Conservation (phyloP, 2,113 vertebrate genomes). For the Alouatta palliata region DNA sequence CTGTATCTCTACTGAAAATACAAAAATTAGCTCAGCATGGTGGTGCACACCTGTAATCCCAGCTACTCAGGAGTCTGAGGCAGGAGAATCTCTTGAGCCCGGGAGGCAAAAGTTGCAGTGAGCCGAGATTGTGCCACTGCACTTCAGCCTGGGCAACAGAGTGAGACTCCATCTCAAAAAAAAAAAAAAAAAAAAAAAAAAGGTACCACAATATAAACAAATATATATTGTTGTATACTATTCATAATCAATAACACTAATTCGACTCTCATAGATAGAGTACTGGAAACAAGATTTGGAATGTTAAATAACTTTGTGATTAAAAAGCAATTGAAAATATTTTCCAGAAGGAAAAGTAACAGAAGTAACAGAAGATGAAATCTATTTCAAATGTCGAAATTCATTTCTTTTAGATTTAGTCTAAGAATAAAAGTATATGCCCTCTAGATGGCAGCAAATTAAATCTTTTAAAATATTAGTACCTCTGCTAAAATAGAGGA, state of each 20-base stretch:
- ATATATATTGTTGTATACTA: neutral
- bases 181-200: too few relatives aligned
- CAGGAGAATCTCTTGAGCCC: too few relatives aligned
- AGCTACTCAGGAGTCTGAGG: too few relatives aligned
- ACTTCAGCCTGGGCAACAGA: too few relatives aligned
- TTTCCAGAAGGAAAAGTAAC: neutral
- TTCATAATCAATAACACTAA: neutral
- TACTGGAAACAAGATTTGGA: neutral
- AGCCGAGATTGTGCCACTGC: too few relatives aligned
- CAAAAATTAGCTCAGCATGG: too few relatives aligned
- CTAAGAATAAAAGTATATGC: slow-evolving; percentile 13
- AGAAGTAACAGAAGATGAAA: neutral
- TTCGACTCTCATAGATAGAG: neutral
- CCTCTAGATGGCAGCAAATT: slow-evolving; percentile 58
- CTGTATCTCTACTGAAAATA: too few relatives aligned
- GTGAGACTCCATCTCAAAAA: too few relatives aligned
- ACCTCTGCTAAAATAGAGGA: neutral
- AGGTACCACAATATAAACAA: neutral
- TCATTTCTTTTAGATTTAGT: neutral
- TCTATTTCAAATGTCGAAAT: neutral
- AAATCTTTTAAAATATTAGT: neutral
- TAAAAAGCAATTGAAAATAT: neutral
- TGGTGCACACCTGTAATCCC: too few relatives aligned
- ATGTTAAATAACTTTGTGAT: neutral
- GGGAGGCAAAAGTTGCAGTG: too few relatives aligned